Conservation (phyloP, 2,797 vertebrate species). For the Lithobates pipiens region DNA sequence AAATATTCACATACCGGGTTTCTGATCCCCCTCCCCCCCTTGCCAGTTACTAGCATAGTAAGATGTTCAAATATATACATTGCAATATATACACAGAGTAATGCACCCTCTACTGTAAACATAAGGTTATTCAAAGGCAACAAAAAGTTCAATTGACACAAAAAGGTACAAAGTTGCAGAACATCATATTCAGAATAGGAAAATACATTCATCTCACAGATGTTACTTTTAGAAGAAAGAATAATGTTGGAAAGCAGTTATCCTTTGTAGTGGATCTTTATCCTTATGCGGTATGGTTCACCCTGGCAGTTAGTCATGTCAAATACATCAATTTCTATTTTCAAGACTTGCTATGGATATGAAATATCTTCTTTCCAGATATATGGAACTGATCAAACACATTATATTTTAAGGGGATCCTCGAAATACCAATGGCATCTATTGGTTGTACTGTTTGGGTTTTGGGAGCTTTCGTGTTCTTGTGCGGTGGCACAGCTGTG, state of each 20-base stretch:
- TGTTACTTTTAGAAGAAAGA: not conserved
- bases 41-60: no score
- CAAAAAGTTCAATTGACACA: not conserved
- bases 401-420: not conserved
- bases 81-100: not conserved
- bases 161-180: not conserved
- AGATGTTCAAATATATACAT: not conserved
- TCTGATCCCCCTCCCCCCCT: not conserved
- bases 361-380: not conserved
- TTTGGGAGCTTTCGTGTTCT: not conserved
- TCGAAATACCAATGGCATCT: not conserved
- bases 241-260: not conserved
- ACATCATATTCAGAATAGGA: not conserved
- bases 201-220: not conserved
- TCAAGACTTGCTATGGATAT: not conserved
- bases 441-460: not conserved
- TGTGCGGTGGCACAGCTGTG: not conserved
- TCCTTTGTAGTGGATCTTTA: not conserved
- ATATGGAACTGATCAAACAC: not conserved
- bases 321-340: not conserved
- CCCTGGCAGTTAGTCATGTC: not conserved
- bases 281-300: not conserved
- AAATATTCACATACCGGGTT: not conserved
- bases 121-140: not conserved
- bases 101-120: not conserved